Evolutionary conservation across 35 echinoderm and acorn worm species (phyloP), one percentile per base, ranked within the genome.

Genomic region (Ptychodera flava): DNA sequence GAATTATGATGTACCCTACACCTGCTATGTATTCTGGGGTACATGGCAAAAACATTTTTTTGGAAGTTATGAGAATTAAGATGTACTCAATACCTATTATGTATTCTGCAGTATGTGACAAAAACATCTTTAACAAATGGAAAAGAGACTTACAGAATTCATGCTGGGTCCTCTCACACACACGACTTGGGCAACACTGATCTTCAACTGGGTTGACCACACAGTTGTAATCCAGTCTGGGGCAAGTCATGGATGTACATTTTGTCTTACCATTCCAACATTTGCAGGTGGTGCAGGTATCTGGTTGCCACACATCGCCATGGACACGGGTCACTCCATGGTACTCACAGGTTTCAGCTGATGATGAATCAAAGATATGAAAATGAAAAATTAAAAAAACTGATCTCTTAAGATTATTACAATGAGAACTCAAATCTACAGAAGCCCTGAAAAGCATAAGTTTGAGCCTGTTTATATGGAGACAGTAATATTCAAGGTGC

Each of bases 191-290:
- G 34, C 88, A 90, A 77, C 88, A 90, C 27, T 90, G 36, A 0
- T 82, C 88, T 32, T 90, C 88, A 27, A 78, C 75, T 30, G 78
- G 83, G 0, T 76, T 29, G 15, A 82, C 88, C 32, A 30, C 34
- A 38, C 88, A 90, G 0, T 81, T 82, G 16, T 31, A 38, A 28
- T 83, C 35, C 10, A 90, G 33, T 6, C 0, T 29, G 22, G 35
- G 38, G 76, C 88, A 90, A 27, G 31, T 84, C 32, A 84, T 33
- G 30, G 29, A 16, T 0, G 76, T 77, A 38, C 88, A 90, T 35
- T 85, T 78, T 1, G 83, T 32, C 28, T 77, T 83, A 28, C 88
- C 88, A 52, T 80, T 77, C 88, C 88, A 90, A 30, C 88, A 90
- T 36, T 83, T 76, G 33, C 88, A 90, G 16, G 83, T 22, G 29